A percentile compares a stretch with the other conserved stretches of the same genome.
These are phyloP conservation scores for Patiria miniata DNA, from an alignment of 35 echinoderm and acorn worm genomes.

Conservation along the genomic window DNA sequence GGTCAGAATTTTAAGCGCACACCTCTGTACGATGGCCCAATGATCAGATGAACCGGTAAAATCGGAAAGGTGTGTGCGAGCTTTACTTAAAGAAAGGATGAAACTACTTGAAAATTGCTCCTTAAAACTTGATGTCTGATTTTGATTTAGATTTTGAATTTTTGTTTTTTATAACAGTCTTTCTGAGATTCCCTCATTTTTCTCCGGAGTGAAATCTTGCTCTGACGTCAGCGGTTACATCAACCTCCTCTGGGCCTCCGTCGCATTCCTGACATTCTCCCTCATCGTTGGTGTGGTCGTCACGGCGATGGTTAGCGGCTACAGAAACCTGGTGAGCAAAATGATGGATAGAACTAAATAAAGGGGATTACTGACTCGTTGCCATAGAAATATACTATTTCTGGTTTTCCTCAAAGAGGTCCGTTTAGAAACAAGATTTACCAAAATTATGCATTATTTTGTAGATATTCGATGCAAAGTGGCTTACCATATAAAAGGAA, in stretches of 20 bases:
- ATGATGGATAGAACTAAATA: too few relatives aligned
- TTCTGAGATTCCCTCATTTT: constrained; percentile 37
- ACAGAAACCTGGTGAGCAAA: constrained; percentile 24
- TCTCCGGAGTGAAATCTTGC: constrained; percentile 52
- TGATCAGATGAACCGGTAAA: neutral
- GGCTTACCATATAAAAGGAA: too few relatives aligned
- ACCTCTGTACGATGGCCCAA: too few relatives aligned
- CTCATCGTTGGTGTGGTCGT: constrained; percentile 30
- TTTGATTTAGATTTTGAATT: neutral
- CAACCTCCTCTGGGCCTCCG: constrained; percentile 52
- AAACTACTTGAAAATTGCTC: too few relatives aligned
- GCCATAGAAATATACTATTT: too few relatives aligned
- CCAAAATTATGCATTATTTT: too few relatives aligned
- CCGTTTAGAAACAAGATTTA: too few relatives aligned
- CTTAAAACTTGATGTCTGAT: neutral
- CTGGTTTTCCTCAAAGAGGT: too few relatives aligned
- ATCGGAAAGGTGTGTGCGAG: neutral
- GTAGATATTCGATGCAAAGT: too few relatives aligned
- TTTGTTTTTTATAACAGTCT: constrained; percentile 34
- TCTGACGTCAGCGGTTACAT: constrained; percentile 33
- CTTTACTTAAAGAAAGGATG: neutral
- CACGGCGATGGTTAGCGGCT: constrained; percentile 13
- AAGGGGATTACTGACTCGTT: too few relatives aligned
- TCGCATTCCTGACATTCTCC: constrained; percentile 27
- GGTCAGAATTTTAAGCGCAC: neutral